Percentiles rank a stretch among this genome's conserved stretches.
Evolutionary conservation across 2,888 invertebrate genomes (phyloP).

Genomic region (Drepanosiphum platanoidis): DNA sequence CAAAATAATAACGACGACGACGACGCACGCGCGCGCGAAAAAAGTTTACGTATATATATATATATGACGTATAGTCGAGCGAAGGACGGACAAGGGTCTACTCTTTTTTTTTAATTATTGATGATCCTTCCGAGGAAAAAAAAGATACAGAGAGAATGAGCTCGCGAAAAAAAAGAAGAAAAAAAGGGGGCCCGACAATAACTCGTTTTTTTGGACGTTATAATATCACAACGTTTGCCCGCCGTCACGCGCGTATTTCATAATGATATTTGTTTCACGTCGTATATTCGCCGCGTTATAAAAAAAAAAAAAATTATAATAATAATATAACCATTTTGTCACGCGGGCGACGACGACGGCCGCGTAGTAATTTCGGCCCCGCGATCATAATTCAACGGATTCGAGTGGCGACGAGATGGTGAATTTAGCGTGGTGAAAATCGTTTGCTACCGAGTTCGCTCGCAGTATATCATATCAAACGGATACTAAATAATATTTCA

Average conservation of each 20-base stretch:
- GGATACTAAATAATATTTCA: constrained; percentile 11
- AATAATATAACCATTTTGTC: constrained; percentile 35
- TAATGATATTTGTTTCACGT: constrained; percentile 37
- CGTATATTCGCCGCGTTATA: neutral
- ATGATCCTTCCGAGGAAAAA: neutral
- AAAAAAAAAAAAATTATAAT: neutral
- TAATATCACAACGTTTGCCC: neutral
- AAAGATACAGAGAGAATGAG: neutral
- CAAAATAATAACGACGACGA: neutral
- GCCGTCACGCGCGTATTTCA: neutral
- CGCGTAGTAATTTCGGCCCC: neutral
- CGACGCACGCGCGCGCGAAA: neutral
- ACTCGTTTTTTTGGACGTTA: neutral
- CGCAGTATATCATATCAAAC: too few species aligned
- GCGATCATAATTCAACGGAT: constrained; percentile 31
- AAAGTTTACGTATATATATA: constrained; percentile 14
- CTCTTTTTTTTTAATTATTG: constrained; percentile 33
- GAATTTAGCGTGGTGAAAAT: constrained; percentile 9
- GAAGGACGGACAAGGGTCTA: constrained; percentile 1
- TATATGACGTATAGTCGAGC: neutral
- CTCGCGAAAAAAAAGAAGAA: too few species aligned
- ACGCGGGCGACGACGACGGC: neutral
- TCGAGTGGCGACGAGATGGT: neutral
- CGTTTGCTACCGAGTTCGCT: neutral
- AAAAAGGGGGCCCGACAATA: neutral